These are phyloP conservation scores for Melanotaenia maccullochi DNA, from an alignment of 2,797 vertebrate genomes.

Conservation along the genomic window DNA sequence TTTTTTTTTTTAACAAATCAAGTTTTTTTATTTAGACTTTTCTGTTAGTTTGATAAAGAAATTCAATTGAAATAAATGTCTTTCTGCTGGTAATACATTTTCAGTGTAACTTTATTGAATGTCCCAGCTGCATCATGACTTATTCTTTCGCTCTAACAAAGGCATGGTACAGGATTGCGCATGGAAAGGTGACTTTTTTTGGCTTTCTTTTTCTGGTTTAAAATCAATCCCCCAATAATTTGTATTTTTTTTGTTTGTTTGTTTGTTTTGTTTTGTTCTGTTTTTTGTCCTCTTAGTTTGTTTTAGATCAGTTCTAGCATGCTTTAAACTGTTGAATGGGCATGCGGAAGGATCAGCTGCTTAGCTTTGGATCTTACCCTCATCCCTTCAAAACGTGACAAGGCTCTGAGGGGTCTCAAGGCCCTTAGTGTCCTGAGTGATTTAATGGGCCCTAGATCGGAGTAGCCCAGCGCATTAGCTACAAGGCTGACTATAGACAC, in stretches of 20 bases:
- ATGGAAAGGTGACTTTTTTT: conserved; percentile 77
- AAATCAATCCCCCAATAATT: conserved; percentile 76
- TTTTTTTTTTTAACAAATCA: conserved; percentile 49
- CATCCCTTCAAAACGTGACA: conserved; percentile 99
- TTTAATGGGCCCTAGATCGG: conserved; percentile 99
- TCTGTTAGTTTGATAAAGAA: conserved; percentile 33
- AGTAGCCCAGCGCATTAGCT: conserved; percentile 99
- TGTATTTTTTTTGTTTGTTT: conserved; percentile 35
- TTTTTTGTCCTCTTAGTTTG: conserved; percentile 71
- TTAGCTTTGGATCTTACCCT: conserved; percentile 96
- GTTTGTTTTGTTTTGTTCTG: conserved; percentile 53
- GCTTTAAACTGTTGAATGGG: conserved; percentile 94
- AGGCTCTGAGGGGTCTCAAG: conserved; percentile 99
- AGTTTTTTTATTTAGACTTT: conserved; percentile 42
- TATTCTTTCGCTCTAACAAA: conserved; percentile 79
- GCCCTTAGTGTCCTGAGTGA: conserved; percentile 99
- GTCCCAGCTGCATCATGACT: conserved; percentile 95
- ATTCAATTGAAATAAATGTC: conserved; percentile 74
- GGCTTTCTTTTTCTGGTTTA: conserved; percentile 72
- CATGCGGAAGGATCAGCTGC: conserved; percentile 97
- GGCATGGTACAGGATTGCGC: conserved; percentile 82
- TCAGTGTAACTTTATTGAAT: conserved; percentile 64
- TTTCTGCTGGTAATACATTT: conserved; percentile 53
- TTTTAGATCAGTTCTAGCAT: conserved; percentile 97
- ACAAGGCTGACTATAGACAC: conserved; percentile 99